phyloP scores from a whole-genome alignment of 2,113 vertebrate species.

The Xiphias gladius region DNA sequence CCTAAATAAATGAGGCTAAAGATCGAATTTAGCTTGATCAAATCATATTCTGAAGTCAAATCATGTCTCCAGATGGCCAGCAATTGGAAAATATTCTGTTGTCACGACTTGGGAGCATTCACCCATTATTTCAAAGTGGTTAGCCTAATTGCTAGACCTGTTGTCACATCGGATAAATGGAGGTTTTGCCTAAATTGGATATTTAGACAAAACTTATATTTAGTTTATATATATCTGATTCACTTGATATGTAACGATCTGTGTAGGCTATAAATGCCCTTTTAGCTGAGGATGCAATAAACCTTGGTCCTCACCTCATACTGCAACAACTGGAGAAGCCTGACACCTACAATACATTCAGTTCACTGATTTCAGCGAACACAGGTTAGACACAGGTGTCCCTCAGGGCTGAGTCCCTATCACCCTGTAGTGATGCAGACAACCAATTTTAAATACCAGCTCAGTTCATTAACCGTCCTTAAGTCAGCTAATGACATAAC shows the following conservation, averaged over 20 bases:
- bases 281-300: background rate
- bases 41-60: constrained; percentile 1
- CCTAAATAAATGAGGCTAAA: constrained; percentile 30
- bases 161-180: background rate
- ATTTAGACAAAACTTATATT: too few species aligned
- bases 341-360: background rate
- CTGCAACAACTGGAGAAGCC: background rate
- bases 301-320: background rate
- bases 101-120: constrained; percentile 15
- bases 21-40: constrained; percentile 44
- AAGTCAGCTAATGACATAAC: background rate
- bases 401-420: too few species aligned
- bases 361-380: background rate
- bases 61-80: background rate
- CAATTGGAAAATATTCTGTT: background rate
- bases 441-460: background rate
- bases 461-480: background rate
- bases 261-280: background rate
- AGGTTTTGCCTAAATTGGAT: background rate
- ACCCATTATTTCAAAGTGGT: background rate
- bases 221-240: background rate
- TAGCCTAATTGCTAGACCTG: background rate
- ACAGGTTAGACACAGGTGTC: too few species aligned
- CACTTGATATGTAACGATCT: background rate
- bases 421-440: background rate